A percentile compares a stretch with the other conserved stretches of the same genome.
Conservation (phyloP, 1,140 invertebrate genomes). For the Rhopalosiphum padi region DNA sequence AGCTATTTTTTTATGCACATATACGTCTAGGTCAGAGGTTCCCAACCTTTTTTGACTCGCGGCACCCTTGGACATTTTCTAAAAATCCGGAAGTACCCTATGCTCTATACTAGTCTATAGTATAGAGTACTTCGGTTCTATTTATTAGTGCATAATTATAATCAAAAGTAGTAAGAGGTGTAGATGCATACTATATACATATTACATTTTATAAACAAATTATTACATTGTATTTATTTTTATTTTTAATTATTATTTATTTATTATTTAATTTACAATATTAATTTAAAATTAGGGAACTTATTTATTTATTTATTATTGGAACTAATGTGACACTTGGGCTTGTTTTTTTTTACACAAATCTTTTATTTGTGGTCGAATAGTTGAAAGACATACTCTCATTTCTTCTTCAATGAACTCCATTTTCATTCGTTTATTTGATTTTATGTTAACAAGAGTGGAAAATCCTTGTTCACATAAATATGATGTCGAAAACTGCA, state of each 20-base stretch:
- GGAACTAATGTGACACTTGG: background rate
- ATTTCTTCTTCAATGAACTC: background rate
- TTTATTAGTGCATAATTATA: background rate
- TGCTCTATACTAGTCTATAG: too few species aligned
- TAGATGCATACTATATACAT: background rate
- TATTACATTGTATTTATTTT: background rate
- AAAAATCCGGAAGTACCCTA: too few species aligned
- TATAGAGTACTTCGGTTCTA: background rate
- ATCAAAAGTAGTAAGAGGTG: background rate
- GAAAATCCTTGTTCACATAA: conserved; percentile 16
- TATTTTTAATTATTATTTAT: background rate
- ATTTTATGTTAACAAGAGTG: background rate
- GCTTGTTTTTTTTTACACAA: background rate
- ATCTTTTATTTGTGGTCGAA: background rate
- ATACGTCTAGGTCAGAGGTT: too few species aligned
- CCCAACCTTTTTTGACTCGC: too few species aligned
- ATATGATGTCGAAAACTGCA: background rate
- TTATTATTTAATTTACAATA: background rate
- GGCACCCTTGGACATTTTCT: too few species aligned
- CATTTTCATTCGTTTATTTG: background rate
- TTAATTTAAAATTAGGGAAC: background rate
- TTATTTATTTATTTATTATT: too few species aligned
- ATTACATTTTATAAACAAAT: background rate
- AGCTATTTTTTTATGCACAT: too few species aligned
- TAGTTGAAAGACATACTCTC: conserved; percentile 10